phyloP scores from a whole-genome alignment of 2,888 invertebrate species.

The Syrphus vitripennis region DNA sequence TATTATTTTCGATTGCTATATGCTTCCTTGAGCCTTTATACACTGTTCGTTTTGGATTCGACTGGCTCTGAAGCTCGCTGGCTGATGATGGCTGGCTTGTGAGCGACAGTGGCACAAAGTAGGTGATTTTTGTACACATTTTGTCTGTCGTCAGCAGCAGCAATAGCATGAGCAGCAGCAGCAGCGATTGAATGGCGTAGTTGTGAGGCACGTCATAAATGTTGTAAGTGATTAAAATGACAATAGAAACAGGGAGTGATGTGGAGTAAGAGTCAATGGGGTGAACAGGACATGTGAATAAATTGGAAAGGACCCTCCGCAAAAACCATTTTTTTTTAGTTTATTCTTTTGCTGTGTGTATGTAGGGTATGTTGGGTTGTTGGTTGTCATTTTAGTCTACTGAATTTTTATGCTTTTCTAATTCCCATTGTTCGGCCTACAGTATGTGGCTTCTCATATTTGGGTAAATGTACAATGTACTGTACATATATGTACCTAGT shows the following conservation, averaged over 20 bases:
- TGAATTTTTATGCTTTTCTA: constrained; percentile 55
- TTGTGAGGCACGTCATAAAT: constrained; percentile 64
- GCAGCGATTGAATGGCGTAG: constrained; percentile 26
- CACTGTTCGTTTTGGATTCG: background rate
- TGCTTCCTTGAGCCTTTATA: constrained; percentile 51
- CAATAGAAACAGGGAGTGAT: constrained; percentile 45
- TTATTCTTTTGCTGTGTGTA: background rate
- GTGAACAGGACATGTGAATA: constrained; percentile 40
- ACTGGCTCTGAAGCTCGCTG: background rate
- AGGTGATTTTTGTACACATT: constrained; percentile 54
- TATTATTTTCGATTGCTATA: constrained; percentile 64
- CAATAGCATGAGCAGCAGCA: background rate
- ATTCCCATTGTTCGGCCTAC: constrained; percentile 41
- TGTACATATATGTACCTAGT: background rate
- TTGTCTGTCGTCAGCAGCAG: background rate
- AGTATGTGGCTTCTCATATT: background rate
- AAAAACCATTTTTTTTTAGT: background rate
- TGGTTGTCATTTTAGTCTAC: constrained; percentile 10
- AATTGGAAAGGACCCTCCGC: constrained; percentile 32
- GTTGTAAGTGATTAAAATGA: constrained; percentile 69
- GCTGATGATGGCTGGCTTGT: background rate
- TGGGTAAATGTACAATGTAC: background rate
- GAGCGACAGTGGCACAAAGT: constrained; percentile 22
- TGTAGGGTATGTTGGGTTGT: background rate
- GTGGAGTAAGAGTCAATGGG: background rate